A percentile compares a stretch with the other conserved stretches of the same genome.
Evolutionary conservation across 2,888 invertebrate species (phyloP).

Genomic region (Brachyptera putata): DNA sequence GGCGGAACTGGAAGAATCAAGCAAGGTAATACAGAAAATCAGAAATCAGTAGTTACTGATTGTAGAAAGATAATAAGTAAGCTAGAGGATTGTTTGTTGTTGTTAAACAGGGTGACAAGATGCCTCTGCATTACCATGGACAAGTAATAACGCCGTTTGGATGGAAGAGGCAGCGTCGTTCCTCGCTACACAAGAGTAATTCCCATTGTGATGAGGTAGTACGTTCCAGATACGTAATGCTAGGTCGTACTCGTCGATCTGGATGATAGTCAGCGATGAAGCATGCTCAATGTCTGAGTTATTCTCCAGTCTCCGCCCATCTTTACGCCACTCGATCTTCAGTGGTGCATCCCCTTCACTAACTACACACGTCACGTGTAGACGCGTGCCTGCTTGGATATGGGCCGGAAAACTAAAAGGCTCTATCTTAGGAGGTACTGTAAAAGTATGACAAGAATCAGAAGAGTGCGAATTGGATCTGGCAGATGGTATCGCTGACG

Average conservation of each 20-base stretch:
- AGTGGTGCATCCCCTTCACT: slow-evolving; percentile 61
- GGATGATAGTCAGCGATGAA: slow-evolving; percentile 24
- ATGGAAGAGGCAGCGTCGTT: slow-evolving; percentile 56
- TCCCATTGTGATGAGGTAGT: slow-evolving; percentile 49
- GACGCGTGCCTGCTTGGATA: slow-evolving; percentile 57
- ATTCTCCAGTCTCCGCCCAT: slow-evolving; percentile 38
- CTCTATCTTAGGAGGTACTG: slow-evolving; percentile 62
- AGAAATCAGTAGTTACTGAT: slow-evolving; percentile 19
- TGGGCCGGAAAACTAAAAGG: slow-evolving; percentile 61
- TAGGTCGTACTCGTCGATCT: slow-evolving; percentile 43
- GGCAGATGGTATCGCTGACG: slow-evolving; percentile 7
- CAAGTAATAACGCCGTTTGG: slow-evolving; percentile 56
- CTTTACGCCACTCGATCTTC: slow-evolving; percentile 60
- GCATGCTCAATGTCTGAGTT: slow-evolving; percentile 17
- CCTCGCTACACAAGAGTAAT: slow-evolving; percentile 55
- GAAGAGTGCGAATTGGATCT: background rate
- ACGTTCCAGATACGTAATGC: slow-evolving; percentile 34
- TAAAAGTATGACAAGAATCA: slow-evolving; percentile 37
- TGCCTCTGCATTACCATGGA: slow-evolving; percentile 48
- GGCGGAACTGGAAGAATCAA: slow-evolving; percentile 38
- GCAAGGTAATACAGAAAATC: too few relatives aligned
- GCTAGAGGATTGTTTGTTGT: slow-evolving; percentile 2
- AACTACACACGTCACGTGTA: slow-evolving; percentile 57
- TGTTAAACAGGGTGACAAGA: background rate
- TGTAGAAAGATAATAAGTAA: slow-evolving; percentile 15